Base-by-base conservation (phyloP, 2,888 invertebrate species). In the Galeopsomyia nigrocyanea region DNA sequence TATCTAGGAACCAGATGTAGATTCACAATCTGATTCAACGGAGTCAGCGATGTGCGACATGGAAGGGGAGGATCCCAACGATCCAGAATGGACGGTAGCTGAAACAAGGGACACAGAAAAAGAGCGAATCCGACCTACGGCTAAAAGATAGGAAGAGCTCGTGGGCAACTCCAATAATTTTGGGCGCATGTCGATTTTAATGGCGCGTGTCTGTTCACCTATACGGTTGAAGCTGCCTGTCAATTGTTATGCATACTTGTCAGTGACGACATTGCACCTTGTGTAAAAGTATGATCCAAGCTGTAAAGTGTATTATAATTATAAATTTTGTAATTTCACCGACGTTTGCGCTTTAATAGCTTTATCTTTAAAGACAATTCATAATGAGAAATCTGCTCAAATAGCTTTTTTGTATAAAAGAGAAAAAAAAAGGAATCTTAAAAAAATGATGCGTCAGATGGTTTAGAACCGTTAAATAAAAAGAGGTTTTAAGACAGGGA, bases 11-110 rank as follows among this genome's bases (percentile, higher is more conserved):
- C 88, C 88, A 68, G 89, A 88, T 66, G 74, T 85, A 74, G 88
- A 89, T 79, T 86, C 87, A 68, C 87, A 86, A 87, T 87, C 87
- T 73, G 87, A 87, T 79, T 87, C 88, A 53, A 87, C 88, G 22
- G 87, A 87, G 79, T 91, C 91, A 26, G 90, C 90, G 65, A 88
- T 89, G 65, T 91, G 90, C 76, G 93, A 94, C 77, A 82, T 87
- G 75, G 86, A 86, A 56, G 86, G 84, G 73, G 94, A 94, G 83
- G 95, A 95, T 87, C 95, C 95, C 31, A 94, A 95, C 84, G 95
- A 95, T 88, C 92, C 92, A 7, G 95, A 95, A 83, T 95, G 95
- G 95, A 91, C 91, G 21, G 90, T 87, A 64, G 83, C 83, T 0
- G 89, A 88, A 68, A 89, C 88, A 74, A 82, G 84, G 69, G 86